Conservation (phyloP, 2,888 invertebrate species). For the Machimus atricapillus region DNA sequence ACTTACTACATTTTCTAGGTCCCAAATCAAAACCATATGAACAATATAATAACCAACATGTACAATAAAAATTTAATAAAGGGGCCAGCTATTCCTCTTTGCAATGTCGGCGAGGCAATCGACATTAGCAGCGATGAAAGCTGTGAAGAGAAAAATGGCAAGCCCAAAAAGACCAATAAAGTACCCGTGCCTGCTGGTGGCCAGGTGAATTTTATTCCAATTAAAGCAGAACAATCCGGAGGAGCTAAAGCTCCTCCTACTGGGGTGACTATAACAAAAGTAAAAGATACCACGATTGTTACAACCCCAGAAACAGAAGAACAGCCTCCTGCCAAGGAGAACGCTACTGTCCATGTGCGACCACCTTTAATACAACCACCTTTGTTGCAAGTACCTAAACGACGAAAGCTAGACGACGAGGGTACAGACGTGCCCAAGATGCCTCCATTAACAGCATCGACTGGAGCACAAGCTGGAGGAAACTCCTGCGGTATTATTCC, state of each 20-base stretch:
- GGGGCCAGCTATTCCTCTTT: conserved; percentile 15
- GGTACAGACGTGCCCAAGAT: neutral
- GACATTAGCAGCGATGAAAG: conserved; percentile 82
- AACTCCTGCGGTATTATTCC: neutral
- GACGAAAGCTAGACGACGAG: conserved; percentile 42
- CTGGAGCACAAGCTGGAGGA: neutral
- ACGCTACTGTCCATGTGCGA: conserved; percentile 5
- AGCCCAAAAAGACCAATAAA: conserved; percentile 54
- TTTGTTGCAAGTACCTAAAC: conserved; percentile 39
- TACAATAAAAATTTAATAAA: conserved; percentile 60
- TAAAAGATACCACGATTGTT: neutral
- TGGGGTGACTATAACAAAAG: neutral
- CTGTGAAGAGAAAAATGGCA: conserved; percentile 65
- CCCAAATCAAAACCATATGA: conserved; percentile 56
- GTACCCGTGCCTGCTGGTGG: neutral
- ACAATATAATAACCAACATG: conserved; percentile 62
- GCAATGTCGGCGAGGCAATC: conserved; percentile 74
- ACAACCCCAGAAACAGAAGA: neutral
- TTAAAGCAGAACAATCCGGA: neutral
- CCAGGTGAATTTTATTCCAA: neutral
- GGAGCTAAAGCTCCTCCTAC: neutral
- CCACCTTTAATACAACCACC: neutral
- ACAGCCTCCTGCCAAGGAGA: neutral
- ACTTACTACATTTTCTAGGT: conserved; percentile 44
- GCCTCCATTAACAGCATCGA: neutral